Evolutionary conservation across 2,888 invertebrate genomes (phyloP), one percentile per base, ranked within the genome.

Genomic region (Micropterix aruncella): DNA sequence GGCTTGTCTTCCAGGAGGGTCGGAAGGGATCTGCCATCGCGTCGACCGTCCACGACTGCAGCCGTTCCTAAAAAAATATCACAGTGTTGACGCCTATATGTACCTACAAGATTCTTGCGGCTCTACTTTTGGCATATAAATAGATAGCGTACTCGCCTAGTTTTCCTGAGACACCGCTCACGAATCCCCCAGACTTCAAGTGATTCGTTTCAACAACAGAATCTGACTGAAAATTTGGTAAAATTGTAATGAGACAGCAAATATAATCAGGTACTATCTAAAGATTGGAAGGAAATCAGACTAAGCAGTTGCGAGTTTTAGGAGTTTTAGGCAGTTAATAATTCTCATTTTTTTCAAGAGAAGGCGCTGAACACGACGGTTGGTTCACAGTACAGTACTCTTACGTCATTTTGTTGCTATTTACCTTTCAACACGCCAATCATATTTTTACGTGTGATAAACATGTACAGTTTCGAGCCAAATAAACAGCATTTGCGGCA

Each of bases 21-120:
- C 0, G 86, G 86, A 19, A 86, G 58, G 2, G 74, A 76, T 17
- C 87, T 72, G 0, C 63, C 60, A 55, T 87, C 86, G 37, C 83
- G 72, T 38, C 60, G 55, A 1, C 78, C 78, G 60, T 87, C 87
- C 1, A 77, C 67, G 12, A 81, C 77, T 0, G 84, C 84, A 37
- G 80, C 79, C 41, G 80, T 70, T 42, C 78, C 79, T 53, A 72
- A 56, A 40, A 70, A n/a, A n/a, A n/a, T n/a, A n/a, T n/a, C n/a
- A n/a, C n/a, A n/a, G 54, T 17, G 14, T 36, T 12, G 9, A 9
- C 9, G 9, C 9, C 42, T 19, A 7, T 17, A 19, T 18, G 19
- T 5, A 3, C 18, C 42, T 18, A 3, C 3, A 3, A 5, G 16
- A 39, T 18, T 7, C 19, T 18, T 3, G 3, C 19, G 42, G 19